These are phyloP conservation scores for Drosophila pullipes DNA, from an alignment of 2,888 invertebrate species.

Conservation along the genomic window DNA sequence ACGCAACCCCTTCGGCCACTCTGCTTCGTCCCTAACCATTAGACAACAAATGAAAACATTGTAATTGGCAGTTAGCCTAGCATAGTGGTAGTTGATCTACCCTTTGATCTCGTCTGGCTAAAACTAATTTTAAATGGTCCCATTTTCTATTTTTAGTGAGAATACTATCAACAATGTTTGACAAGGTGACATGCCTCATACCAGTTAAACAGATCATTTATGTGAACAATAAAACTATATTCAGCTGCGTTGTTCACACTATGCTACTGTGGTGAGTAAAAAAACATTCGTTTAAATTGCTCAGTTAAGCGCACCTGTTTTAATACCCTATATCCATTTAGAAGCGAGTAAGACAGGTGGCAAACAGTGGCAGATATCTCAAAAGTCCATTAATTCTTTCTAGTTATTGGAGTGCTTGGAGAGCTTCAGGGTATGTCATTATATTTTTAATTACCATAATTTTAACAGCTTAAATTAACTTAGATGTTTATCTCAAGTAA, in stretches of 20 bases:
- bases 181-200: slow-evolving; percentile 34
- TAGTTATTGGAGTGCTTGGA: neutral
- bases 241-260: slow-evolving; percentile 47
- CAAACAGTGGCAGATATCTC: neutral
- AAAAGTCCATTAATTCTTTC: neutral
- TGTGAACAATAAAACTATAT: slow-evolving; percentile 52
- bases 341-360: neutral
- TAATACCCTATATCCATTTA: neutral
- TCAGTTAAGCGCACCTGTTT: neutral
- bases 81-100: slow-evolving; percentile 32
- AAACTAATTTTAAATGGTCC: slow-evolving; percentile 19
- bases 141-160: slow-evolving; percentile 22
- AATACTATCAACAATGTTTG: slow-evolving; percentile 7
- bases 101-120: slow-evolving; percentile 38
- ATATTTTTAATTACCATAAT: neutral
- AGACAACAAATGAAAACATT: neutral
- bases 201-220: slow-evolving; percentile 47
- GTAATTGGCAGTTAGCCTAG: slow-evolving; percentile 51
- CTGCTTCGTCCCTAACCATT: neutral
- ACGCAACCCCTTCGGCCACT: slow-evolving; percentile 8
- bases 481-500: neutral
- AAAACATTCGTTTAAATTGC: neutral
- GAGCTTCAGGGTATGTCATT: neutral
- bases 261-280: neutral
- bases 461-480: neutral